Conservation (phyloP, 2,797 vertebrate species). For the Rhinichthys osculus region DNA sequence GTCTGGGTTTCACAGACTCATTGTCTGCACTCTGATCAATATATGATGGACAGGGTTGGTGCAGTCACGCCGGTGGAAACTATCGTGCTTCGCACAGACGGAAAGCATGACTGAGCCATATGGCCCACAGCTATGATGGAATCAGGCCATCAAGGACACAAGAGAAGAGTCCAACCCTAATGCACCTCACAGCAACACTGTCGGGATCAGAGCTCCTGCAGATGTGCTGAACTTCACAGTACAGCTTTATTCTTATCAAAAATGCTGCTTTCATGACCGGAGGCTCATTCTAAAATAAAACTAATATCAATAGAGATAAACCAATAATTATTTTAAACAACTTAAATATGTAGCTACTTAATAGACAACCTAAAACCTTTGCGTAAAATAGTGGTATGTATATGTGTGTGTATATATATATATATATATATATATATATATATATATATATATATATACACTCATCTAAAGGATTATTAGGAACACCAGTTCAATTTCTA, state of each 20-base stretch:
- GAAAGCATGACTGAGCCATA: conserved; percentile 43
- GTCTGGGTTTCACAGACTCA: conserved; percentile 26
- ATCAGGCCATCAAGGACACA: conserved; percentile 29
- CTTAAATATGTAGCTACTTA: background rate
- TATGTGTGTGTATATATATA: too few relatives aligned
- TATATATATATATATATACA: too few relatives aligned
- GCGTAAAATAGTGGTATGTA: too few relatives aligned
- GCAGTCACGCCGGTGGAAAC: conserved; percentile 47
- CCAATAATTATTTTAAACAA: background rate
- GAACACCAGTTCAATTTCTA: too few relatives aligned
- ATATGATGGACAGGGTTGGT: conserved; percentile 36
- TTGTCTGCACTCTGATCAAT: conserved; percentile 44
- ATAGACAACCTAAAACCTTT: background rate
- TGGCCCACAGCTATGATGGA: conserved; percentile 25
- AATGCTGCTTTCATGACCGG: background rate
- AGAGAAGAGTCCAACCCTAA: conserved; percentile 11
- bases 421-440: too few relatives aligned
- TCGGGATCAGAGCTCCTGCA: background rate
- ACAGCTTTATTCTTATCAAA: background rate
- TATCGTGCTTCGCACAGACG: conserved; percentile 23
- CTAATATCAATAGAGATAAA: background rate
- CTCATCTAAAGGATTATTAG: too few relatives aligned
- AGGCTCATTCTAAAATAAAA: background rate
- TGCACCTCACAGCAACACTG: background rate
- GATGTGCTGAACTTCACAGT: background rate